Evolutionary conservation across 1,140 invertebrate species (phyloP).

Genomic region (Matsumurasca onukii): DNA sequence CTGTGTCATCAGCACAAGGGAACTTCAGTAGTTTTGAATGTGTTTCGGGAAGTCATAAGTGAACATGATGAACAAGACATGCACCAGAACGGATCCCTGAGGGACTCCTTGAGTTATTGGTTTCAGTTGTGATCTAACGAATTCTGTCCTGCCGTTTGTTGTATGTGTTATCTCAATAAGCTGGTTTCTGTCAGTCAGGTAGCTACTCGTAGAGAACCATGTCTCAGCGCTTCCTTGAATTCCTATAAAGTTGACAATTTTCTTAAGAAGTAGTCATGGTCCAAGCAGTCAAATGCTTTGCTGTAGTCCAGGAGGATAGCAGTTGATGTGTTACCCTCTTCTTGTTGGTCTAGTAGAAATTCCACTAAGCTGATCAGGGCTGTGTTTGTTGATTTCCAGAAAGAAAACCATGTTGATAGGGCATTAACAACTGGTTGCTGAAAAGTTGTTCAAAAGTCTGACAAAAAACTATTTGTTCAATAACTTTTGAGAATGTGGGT

Average conservation of each 20-base stretch:
- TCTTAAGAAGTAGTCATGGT: background rate
- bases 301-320: background rate
- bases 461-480: background rate
- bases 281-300: background rate
- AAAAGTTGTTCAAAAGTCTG: background rate
- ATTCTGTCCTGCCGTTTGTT: background rate
- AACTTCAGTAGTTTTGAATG: too few relatives aligned
- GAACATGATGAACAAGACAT: background rate
- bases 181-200: background rate
- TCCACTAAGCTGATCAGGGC: background rate
- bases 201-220: background rate
- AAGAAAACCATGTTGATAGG: background rate
- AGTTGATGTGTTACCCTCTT: background rate
- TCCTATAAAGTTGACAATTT: background rate
- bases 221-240: background rate
- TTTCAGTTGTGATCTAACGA: background rate
- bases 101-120: background rate
- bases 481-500: background rate
- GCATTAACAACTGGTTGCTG: background rate
- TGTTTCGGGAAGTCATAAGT: background rate
- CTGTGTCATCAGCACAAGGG: background rate
- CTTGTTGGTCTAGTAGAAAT: background rate
- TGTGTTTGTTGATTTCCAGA: background rate
- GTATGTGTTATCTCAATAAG: background rate
- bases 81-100: background rate